Evolutionary conservation across 2,797 vertebrate genomes (phyloP).

Genomic region (Peromyscus melanophrys): DNA sequence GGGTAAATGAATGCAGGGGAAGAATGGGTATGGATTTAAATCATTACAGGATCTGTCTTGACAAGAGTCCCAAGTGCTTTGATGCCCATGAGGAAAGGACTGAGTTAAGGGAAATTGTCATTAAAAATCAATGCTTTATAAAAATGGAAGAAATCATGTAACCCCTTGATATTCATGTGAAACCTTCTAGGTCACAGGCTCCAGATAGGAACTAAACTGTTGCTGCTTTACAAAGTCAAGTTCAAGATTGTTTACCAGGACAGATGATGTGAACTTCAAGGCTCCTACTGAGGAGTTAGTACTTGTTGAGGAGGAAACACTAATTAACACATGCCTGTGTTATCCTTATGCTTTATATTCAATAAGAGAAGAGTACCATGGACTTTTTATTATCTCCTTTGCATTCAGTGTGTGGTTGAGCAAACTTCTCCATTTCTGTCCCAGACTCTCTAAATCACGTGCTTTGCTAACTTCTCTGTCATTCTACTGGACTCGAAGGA

Average conservation of each 20-base stretch:
- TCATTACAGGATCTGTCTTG: not conserved
- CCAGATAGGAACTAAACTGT: not conserved
- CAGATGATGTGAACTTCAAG: not conserved
- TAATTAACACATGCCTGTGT: not conserved
- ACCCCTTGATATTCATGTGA: not conserved
- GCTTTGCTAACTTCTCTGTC: not conserved
- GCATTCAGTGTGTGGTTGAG: not conserved
- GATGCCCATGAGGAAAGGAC: not conserved
- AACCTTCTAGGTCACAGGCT: not conserved
- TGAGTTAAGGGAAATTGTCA: not conserved
- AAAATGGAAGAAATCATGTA: not conserved
- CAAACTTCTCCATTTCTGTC: not conserved
- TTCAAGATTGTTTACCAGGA: not conserved
- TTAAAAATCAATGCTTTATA: not conserved
- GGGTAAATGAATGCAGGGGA: not conserved
- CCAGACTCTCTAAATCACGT: not conserved
- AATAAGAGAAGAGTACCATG: not conserved
- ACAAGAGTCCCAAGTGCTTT: slow-evolving; percentile 1
- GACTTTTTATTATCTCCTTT: not conserved
- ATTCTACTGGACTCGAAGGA: not conserved
- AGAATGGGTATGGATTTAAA: not conserved
- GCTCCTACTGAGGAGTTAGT: not conserved
- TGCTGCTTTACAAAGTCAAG: not conserved
- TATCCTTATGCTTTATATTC: not conserved
- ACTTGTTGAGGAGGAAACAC: not conserved